Evolutionary conservation across 2,888 invertebrate species (phyloP), one percentile per base, ranked within the genome.

Genomic region (Calliopum simillimum): DNA sequence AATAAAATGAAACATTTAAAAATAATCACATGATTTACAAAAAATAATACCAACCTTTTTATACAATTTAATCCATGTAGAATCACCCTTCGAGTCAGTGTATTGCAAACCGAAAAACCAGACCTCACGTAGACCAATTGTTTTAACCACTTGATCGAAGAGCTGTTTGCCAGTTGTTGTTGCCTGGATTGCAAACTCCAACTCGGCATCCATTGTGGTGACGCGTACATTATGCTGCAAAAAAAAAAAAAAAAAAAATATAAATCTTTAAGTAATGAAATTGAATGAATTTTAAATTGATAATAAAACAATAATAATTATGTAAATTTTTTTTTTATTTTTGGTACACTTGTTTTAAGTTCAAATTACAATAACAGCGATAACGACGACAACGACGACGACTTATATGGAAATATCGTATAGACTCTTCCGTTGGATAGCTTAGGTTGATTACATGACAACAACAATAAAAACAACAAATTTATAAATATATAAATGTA

Each of bases 61-160:
- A 89, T 99, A 99, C 75, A 99, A 90, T 88, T 99, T 99, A 85
- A 99, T 94, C 99, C 99, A 99, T 71, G 99, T 98, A 80, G 95
- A 91, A 86, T 97, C 97, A 68, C 98, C 98, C 88, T 99, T 99
- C 84, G 95, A 95, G 88, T 99, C 99, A 79, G 96, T 96, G 88
- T 99, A 99, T 88, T 99, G 99, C 74, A 99, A 92, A 72, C 99
- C 99, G 88, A 99, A 99, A 90, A 98, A 99, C 99, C 99, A 99
- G 80, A 99, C 98, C 89, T 99, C 99, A 78, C 99, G 91, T 67
- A 99, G 91, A 77, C 99, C 99, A 86, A 99, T 98, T 80, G 99
- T 99, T 90, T 99, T 99, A 81, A 99, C 99, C 82, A 99, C 99
- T 90, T 99, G 99, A 88, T 99, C 99, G 88, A 99, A 99, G 75